Conservation (phyloP, 2,888 invertebrate species). For the Cheilosia scutellata region DNA sequence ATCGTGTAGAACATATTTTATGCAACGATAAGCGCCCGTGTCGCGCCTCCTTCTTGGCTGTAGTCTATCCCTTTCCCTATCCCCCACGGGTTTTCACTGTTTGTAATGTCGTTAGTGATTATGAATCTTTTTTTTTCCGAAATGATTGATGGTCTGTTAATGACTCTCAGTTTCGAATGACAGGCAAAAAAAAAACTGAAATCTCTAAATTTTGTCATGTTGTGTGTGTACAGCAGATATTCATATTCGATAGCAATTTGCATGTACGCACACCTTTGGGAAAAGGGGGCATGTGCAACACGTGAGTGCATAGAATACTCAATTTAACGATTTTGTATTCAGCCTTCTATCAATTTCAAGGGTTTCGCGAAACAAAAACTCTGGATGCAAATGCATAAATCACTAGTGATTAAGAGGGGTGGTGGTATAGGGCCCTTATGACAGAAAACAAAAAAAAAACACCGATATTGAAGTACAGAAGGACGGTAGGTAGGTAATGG, state of each 20-base stretch:
- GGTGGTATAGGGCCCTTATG: constrained; percentile 35
- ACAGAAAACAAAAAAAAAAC: constrained; percentile 15
- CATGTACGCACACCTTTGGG: constrained; percentile 67
- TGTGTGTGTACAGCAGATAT: constrained; percentile 37
- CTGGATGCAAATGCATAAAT: constrained; percentile 69
- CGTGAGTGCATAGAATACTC: constrained; percentile 67
- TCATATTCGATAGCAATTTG: constrained; percentile 67
- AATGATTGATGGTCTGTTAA: constrained; percentile 76
- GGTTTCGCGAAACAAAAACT: constrained; percentile 58
- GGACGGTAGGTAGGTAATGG: constrained; percentile 28
- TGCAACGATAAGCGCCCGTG: constrained; percentile 74
- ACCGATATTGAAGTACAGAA: constrained; percentile 7
- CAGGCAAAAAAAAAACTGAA: constrained; percentile 18
- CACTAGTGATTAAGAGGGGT: constrained; percentile 68
- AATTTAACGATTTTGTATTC: constrained; percentile 66
- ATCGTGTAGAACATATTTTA: constrained; percentile 73
- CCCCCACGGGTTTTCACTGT: constrained; percentile 57
- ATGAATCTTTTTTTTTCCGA: constrained; percentile 68
- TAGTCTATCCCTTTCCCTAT: constrained; percentile 16
- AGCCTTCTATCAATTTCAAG: constrained; percentile 73
- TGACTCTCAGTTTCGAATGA: constrained; percentile 72
- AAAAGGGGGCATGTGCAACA: constrained; percentile 71
- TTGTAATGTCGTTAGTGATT: constrained; percentile 75
- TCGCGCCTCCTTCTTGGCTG: constrained; percentile 53
- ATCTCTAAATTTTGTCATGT: constrained; percentile 59